A percentile compares a stretch with the other conserved stretches of the same genome.
phyloP scores from a whole-genome alignment of 1,140 invertebrate species.

The Ceratosolen fusciceps region DNA sequence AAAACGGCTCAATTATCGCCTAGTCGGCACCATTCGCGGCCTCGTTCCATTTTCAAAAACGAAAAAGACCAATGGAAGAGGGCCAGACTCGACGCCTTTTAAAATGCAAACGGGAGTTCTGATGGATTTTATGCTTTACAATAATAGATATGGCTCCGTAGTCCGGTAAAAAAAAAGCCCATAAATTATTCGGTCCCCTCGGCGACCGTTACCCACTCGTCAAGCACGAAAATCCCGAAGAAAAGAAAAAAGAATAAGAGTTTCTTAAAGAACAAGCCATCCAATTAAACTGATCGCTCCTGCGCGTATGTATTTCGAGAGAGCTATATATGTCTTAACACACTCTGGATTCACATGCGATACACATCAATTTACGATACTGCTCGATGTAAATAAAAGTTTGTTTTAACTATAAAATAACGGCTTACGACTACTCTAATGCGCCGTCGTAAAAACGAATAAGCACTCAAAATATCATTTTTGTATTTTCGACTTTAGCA shows the following conservation, averaged over 20 bases:
- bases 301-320: slow-evolving; percentile 19
- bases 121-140: slow-evolving; percentile 40
- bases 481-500: neutral
- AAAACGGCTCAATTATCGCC: slow-evolving; percentile 41
- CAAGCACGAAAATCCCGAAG: slow-evolving; percentile 27
- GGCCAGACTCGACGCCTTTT: slow-evolving; percentile 14
- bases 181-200: slow-evolving; percentile 40
- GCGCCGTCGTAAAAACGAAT: neutral
- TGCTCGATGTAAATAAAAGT: neutral
- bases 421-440: slow-evolving; percentile 1
- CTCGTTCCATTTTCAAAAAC: slow-evolving; percentile 18
- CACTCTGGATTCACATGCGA: slow-evolving; percentile 12
- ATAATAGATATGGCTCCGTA: slow-evolving; percentile 37
- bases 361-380: slow-evolving; percentile 16
- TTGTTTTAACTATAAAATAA: neutral
- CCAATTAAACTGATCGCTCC: slow-evolving; percentile 33
- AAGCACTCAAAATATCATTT: neutral
- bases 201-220: slow-evolving; percentile 42
- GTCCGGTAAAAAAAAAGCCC: slow-evolving; percentile 42
- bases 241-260: slow-evolving; percentile 26
- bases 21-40: slow-evolving; percentile 9
- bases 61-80: neutral
- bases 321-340: slow-evolving; percentile 16
- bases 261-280: slow-evolving; percentile 21
- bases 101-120: slow-evolving; percentile 41